Conservation (phyloP, 2,888 invertebrate species). For the Anthoptus insignis region DNA sequence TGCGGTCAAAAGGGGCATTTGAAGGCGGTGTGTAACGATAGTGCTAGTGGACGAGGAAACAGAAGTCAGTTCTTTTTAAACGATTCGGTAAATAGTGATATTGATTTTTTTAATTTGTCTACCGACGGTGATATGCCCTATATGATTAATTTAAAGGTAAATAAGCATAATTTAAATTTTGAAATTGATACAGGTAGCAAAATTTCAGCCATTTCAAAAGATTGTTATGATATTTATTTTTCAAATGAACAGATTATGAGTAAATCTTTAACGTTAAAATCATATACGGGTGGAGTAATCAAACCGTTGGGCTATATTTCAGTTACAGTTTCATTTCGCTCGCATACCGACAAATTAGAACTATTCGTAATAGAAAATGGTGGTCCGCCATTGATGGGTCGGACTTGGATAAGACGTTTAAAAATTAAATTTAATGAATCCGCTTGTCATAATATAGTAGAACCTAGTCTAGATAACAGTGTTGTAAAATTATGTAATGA, state of each 20-base stretch:
- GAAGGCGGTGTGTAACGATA: constrained; percentile 27
- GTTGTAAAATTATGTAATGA: constrained; percentile 26
- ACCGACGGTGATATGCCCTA: constrained; percentile 38
- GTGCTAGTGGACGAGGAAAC: constrained; percentile 1
- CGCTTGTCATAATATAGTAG: constrained; percentile 6
- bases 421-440: constrained; percentile 32
- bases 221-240: constrained; percentile 44
- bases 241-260: constrained; percentile 27
- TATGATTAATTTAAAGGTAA: constrained; percentile 25
- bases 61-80: constrained; percentile 36
- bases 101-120: constrained; percentile 41
- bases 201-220: constrained; percentile 43
- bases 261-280: constrained; percentile 28
- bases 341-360: constrained; percentile 27
- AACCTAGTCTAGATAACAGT: not conserved
- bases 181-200: constrained; percentile 49
- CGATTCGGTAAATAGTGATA: constrained; percentile 29
- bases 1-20: constrained; percentile 35
- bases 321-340: constrained; percentile 29
- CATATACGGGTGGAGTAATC: constrained; percentile 41
- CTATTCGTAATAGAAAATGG: constrained; percentile 45
- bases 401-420: constrained; percentile 45
- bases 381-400: constrained; percentile 46
- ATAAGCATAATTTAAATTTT: constrained; percentile 41
- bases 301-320: constrained; percentile 40